Percentiles rank a stretch among this genome's conserved stretches.
Evolutionary conservation across 1,140 invertebrate genomes (phyloP).

Genomic region (Bradynema listronoti): DNA sequence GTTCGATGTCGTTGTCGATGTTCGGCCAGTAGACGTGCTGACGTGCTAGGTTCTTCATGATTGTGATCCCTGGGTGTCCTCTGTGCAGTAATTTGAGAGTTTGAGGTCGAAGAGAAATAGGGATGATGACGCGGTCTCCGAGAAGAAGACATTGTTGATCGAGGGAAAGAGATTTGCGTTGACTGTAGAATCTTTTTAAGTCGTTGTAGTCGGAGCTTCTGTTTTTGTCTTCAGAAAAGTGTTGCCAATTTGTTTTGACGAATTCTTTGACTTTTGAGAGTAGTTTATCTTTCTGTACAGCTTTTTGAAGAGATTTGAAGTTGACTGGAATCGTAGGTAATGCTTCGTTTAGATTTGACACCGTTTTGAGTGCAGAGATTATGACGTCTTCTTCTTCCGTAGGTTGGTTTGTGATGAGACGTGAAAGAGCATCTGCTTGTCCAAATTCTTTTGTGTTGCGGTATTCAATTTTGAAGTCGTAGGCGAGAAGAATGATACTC

Average conservation of each 20-base stretch:
- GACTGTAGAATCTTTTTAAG: too few relatives aligned
- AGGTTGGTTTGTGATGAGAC: conserved; percentile 34
- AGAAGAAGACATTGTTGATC: conserved; percentile 30
- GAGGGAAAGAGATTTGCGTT: too few relatives aligned
- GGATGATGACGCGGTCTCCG: conserved; percentile 59
- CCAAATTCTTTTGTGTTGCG: conserved; percentile 34
- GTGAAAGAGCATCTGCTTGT: conserved; percentile 44
- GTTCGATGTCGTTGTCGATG: conserved; percentile 9
- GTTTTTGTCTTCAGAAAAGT: too few relatives aligned
- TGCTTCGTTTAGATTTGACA: neutral
- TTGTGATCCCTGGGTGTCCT: conserved; percentile 57
- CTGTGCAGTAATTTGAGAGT: conserved; percentile 60
- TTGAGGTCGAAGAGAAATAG: conserved; percentile 53
- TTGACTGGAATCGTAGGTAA: neutral
- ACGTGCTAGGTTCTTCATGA: conserved; percentile 9
- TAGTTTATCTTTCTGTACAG: neutral
- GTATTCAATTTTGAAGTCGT: conserved; percentile 58
- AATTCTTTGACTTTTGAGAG: neutral
- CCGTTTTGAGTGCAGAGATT: conserved; percentile 19
- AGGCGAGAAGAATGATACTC: conserved; percentile 34
- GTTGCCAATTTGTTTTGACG: neutral
- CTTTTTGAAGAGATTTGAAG: neutral
- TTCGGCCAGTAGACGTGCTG: conserved; percentile 10
- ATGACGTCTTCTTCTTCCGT: too few relatives aligned
- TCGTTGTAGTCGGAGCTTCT: neutral